These are phyloP conservation scores for Trachelus stipa DNA, from an alignment of 2,888 invertebrate species.

Conservation along the genomic window DNA sequence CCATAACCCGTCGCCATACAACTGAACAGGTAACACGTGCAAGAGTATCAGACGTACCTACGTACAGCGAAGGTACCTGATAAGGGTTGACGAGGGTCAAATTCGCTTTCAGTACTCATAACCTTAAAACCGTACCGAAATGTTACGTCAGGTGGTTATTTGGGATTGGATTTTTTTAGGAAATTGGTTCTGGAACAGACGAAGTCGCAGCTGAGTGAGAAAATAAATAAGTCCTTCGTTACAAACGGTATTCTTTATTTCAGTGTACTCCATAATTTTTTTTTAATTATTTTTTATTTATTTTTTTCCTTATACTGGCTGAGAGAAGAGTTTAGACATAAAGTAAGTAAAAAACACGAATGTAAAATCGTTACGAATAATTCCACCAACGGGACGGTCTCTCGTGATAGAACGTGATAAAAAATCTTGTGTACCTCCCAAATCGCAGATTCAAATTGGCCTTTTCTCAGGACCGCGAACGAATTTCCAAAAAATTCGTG, in stretches of 20 bases:
- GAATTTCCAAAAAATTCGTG: slow-evolving; percentile 53
- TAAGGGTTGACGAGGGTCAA: background rate
- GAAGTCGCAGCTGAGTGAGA: background rate
- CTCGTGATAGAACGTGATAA: slow-evolving; percentile 22
- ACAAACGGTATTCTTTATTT: slow-evolving; percentile 44
- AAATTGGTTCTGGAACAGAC: background rate
- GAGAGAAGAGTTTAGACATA: slow-evolving; percentile 53
- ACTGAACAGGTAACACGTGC: background rate
- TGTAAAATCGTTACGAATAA: slow-evolving; percentile 49
- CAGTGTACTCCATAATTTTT: slow-evolving; percentile 41
- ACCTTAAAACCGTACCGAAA: background rate
- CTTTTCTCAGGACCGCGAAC: slow-evolving; percentile 49
- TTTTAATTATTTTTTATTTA: slow-evolving; percentile 31
- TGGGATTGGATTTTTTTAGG: background rate
- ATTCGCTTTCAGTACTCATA: background rate
- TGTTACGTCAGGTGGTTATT: background rate
- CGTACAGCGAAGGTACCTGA: background rate
- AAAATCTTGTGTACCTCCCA: slow-evolving; percentile 31
- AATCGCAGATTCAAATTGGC: slow-evolving; percentile 50
- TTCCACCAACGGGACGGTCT: slow-evolving; percentile 43
- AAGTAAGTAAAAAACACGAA: slow-evolving; percentile 57
- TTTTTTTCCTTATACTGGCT: slow-evolving; percentile 46
- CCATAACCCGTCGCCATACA: background rate
- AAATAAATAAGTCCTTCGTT: slow-evolving; percentile 18
- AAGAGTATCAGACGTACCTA: background rate